phyloP scores from a whole-genome alignment of 2,797 vertebrate species.

The Discoglossus pictus region DNA sequence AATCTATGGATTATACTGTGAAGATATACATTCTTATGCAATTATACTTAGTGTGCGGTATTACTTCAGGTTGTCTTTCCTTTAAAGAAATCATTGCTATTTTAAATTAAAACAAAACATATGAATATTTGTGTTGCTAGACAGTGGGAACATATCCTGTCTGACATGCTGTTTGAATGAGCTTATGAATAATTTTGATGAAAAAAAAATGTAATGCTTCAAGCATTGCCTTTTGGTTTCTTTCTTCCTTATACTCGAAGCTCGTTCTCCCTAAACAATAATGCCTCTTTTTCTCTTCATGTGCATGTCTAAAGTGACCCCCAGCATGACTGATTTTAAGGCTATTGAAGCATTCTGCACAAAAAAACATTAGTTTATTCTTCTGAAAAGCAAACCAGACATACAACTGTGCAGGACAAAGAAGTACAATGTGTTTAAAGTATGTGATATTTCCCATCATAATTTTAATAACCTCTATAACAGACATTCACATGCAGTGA shows the following conservation, averaged over 20 bases:
- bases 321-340: conserved; percentile 35
- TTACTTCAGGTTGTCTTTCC: neutral
- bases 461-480: conserved; percentile 19
- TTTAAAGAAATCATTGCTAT: neutral
- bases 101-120: neutral
- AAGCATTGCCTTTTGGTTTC: conserved; percentile 22
- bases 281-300: conserved; percentile 25
- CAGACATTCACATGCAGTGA: conserved; percentile 15
- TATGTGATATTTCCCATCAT: conserved; percentile 31
- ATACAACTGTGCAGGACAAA: conserved; percentile 37
- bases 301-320: conserved; percentile 45
- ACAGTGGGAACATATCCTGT: conserved; percentile 1
- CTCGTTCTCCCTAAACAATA: conserved; percentile 14
- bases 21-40: no score
- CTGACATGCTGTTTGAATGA: conserved; percentile 20
- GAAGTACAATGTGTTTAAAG: conserved; percentile 28
- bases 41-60: no score
- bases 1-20: no score
- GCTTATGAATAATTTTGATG: conserved; percentile 27
- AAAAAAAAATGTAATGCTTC: conserved; percentile 20
- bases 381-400: conserved; percentile 44
- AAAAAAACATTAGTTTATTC: conserved; percentile 31
- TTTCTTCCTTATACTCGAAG: conserved; percentile 21
- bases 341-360: conserved; percentile 40
- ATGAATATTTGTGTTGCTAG: conserved; percentile 2